Percentiles rank a stretch among this genome's conserved stretches.
phyloP scores from a whole-genome alignment of 1,140 invertebrate genomes.

The Aphis gossypii region DNA sequence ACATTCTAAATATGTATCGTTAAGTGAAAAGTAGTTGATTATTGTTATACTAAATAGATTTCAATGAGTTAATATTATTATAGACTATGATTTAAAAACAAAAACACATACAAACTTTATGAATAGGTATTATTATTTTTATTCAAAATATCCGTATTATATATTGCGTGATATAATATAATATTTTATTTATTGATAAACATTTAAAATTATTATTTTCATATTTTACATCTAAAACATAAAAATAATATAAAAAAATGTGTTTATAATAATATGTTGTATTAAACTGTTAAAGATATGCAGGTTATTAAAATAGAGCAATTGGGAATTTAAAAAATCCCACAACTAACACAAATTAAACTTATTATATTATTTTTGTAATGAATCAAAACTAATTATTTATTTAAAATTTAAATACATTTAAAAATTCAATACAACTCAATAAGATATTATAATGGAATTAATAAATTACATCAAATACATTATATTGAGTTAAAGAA shows the following conservation, averaged over 20 bases:
- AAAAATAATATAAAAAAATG: background rate
- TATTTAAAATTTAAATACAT: background rate
- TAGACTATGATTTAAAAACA: background rate
- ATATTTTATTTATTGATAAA: background rate
- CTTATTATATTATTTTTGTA: background rate
- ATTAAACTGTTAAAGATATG: background rate
- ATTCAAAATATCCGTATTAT: background rate
- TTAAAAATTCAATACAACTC: background rate
- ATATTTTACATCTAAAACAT: constrained; percentile 3
- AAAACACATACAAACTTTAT: background rate
- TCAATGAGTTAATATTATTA: background rate
- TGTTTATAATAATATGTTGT: background rate
- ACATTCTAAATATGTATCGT: background rate
- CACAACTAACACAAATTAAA: constrained; percentile 16
- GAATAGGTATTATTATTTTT: background rate
- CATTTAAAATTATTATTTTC: background rate
- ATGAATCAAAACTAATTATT: constrained; percentile 1
- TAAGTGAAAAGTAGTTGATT: background rate
- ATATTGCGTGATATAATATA: background rate
- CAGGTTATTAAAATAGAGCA: background rate
- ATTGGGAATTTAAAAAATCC: background rate
- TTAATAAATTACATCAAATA: background rate
- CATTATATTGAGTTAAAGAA: background rate
- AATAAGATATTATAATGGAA: background rate
- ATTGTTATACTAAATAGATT: background rate